Percentiles rank a stretch among this genome's conserved stretches.
Evolutionary conservation across 1,140 invertebrate genomes (phyloP).

Genomic region (Microplitis demolitor): DNA sequence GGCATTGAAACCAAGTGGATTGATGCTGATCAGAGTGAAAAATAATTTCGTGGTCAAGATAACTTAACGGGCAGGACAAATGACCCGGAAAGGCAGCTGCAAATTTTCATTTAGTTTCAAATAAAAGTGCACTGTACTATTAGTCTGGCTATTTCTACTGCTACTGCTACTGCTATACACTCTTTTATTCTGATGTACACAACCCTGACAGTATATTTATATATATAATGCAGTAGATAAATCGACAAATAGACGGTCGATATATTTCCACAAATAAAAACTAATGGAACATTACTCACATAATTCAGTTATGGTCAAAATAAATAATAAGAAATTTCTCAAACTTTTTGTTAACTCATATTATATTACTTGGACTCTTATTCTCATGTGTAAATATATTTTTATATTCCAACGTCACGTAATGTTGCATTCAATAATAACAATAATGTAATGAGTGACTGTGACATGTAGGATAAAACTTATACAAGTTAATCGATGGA

Average conservation of each 20-base stretch:
- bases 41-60: slow-evolving; percentile 21
- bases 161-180: not conserved
- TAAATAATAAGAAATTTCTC: not conserved
- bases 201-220: not conserved
- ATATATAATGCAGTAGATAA: not conserved
- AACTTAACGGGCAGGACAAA: slow-evolving; percentile 40
- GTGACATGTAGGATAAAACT: not conserved
- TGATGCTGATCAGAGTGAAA: slow-evolving; percentile 20
- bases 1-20: slow-evolving; percentile 17
- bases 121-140: not conserved
- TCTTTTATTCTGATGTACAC: not conserved
- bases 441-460: slow-evolving; percentile 19
- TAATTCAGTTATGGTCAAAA: not conserved
- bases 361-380: not conserved
- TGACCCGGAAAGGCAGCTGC: slow-evolving; percentile 46
- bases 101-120: slow-evolving; percentile 17
- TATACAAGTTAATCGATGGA: slow-evolving; percentile 1
- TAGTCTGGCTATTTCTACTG: not conserved
- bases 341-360: not conserved
- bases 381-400: not conserved
- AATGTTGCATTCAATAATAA: not conserved
- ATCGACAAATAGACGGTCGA: not conserved
- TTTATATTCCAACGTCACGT: slow-evolving; percentile 9
- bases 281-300: not conserved
- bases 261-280: not conserved